These are phyloP conservation scores for Takifugu flavidus DNA, from an alignment of 2,113 vertebrate species.

Conservation along the genomic window DNA sequence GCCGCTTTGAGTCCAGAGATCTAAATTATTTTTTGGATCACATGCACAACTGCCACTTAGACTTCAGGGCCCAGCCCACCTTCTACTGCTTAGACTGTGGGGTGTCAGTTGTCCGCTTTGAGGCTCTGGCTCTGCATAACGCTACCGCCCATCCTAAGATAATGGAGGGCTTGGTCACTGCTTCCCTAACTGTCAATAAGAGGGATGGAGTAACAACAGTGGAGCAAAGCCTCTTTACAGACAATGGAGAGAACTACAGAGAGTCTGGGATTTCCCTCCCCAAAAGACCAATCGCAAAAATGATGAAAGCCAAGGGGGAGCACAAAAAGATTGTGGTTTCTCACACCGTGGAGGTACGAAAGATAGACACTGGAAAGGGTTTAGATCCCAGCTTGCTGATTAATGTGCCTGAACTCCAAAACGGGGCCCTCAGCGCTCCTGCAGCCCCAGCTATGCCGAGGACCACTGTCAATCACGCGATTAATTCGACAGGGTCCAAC, in stretches of 20 bases:
- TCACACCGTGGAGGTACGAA: slow-evolving; percentile 85
- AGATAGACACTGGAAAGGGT: slow-evolving; percentile 62
- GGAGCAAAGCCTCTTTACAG: slow-evolving; percentile 81
- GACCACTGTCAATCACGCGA: slow-evolving; percentile 80
- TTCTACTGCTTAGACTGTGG: slow-evolving; percentile 85
- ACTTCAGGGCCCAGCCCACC: slow-evolving; percentile 86
- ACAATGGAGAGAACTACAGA: slow-evolving; percentile 68
- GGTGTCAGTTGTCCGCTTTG: slow-evolving; percentile 84
- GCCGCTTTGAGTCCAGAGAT: slow-evolving; percentile 86
- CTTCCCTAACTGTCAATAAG: slow-evolving; percentile 82
- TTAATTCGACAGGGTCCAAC: slow-evolving; percentile 75
- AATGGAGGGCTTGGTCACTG: slow-evolving; percentile 64
- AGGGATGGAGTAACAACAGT: slow-evolving; percentile 78
- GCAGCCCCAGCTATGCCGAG: slow-evolving; percentile 80
- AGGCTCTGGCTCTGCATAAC: slow-evolving; percentile 90
- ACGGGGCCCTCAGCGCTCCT: slow-evolving; percentile 74
- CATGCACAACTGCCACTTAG: slow-evolving; percentile 87
- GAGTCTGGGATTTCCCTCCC: slow-evolving; percentile 86
- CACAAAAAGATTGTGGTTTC: slow-evolving; percentile 87
- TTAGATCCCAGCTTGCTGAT: slow-evolving; percentile 69
- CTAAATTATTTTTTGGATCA: slow-evolving; percentile 87
- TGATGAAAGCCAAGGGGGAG: slow-evolving; percentile 90
- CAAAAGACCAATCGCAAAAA: slow-evolving; percentile 95
- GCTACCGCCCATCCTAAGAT: slow-evolving; percentile 75
- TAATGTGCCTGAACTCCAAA: slow-evolving; percentile 74